Evolutionary conservation across 2,888 invertebrate genomes (phyloP).

Genomic region (Tribolium freemani): DNA sequence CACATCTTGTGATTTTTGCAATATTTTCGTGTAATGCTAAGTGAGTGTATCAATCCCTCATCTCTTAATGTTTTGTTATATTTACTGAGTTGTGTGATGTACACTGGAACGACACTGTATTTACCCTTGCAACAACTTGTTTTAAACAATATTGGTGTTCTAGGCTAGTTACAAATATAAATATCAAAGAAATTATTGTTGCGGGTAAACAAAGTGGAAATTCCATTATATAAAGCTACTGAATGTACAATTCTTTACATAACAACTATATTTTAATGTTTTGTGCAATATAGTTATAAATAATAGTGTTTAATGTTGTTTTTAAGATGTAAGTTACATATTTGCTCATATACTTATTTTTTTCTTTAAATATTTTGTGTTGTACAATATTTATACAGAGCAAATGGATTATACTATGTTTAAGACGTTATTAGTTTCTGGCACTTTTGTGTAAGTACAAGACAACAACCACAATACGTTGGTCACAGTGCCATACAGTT

Average conservation of each 20-base stretch:
- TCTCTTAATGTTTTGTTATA: conserved; percentile 8
- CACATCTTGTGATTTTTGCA: conserved; percentile 42
- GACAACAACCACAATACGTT: conserved; percentile 8
- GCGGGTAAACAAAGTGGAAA: conserved; percentile 29
- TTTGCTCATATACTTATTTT: conserved; percentile 47
- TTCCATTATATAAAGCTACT: conserved; percentile 22
- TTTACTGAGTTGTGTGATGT: conserved; percentile 24
- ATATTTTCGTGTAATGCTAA: conserved; percentile 28
- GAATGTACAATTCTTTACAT: conserved; percentile 39
- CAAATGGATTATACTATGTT: conserved; percentile 4
- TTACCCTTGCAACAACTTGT: conserved; percentile 16
- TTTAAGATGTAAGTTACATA: conserved; percentile 49
- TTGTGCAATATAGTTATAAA: conserved; percentile 50
- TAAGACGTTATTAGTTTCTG: background rate
- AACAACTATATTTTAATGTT: conserved; percentile 45
- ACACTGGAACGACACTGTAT: conserved; percentile 27
- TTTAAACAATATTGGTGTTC: conserved; percentile 25
- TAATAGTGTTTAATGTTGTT: conserved; percentile 51
- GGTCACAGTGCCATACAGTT: conserved; percentile 23
- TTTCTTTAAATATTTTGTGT: conserved; percentile 35
- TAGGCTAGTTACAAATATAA: conserved; percentile 25
- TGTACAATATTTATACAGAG: conserved; percentile 31
- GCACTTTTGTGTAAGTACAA: conserved; percentile 24
- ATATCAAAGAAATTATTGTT: conserved; percentile 21
- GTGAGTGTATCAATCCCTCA: conserved; percentile 13